Evolutionary conservation across 2,113 vertebrate species (phyloP), one percentile per base, ranked within the genome.

Genomic region (Polyodon spathula): DNA sequence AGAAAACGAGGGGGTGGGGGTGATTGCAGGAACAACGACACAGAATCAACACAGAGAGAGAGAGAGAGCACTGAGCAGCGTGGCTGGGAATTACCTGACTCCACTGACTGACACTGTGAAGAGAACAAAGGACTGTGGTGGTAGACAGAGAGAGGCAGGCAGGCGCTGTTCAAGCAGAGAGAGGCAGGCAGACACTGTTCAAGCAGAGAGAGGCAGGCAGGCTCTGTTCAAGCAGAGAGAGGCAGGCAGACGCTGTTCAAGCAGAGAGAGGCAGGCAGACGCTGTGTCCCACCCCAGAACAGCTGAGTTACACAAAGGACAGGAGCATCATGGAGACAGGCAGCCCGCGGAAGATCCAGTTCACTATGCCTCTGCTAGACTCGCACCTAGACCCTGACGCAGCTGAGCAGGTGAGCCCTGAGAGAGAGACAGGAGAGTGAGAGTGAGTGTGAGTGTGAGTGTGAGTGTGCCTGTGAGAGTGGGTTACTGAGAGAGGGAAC

Each of bases 381-480:
- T 87, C 90, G 61, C 91, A 94, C 80, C 88, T 93, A 76, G 92
- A 94, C 78, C 92, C 92, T 2, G 92, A 93, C 78, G 92, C 91
- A 65, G 88, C 92, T 0, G 92, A 94, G 76, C 92, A 94, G 89
- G 91, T 93, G 78, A 73, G 76, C 27, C 51, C 56, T 68, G 37
- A 10, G 42, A 1, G 6, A 43, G 42, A n/a, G 43, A 51, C n/a
- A n/a, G n/a, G n/a, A n/a, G n/a, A n/a, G n/a, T n/a, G n/a, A n/a
- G n/a, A n/a, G n/a, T n/a, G n/a, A n/a, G n/a, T n/a, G n/a, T n/a
- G n/a, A n/a, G n/a, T n/a, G n/a, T n/a, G n/a, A n/a, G n/a, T n/a
- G 38, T 2, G 37, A 12, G 10, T 11, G 5, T 58, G 56, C 66
- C 61, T 67, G 63, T 54, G 44, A n/a, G 14, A 15, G 41, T 63